Percentiles rank a stretch among this genome's conserved stretches.
These are phyloP conservation scores for Centropus unirufus DNA, from an alignment of 2,113 vertebrate species.

Conservation along the genomic window DNA sequence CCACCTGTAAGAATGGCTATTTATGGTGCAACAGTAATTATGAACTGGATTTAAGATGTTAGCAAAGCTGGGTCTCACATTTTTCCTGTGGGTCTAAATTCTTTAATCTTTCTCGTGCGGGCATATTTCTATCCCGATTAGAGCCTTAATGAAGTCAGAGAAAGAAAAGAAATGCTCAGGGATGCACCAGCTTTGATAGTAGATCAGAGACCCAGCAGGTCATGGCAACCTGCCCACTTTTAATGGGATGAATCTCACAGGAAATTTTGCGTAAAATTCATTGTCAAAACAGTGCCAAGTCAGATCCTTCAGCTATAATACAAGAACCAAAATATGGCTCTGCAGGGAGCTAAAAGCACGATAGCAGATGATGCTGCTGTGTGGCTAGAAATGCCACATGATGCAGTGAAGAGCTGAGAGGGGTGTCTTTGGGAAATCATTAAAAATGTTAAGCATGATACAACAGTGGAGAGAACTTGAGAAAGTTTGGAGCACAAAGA, in stretches of 20 bases:
- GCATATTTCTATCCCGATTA: neutral
- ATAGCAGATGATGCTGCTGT: neutral
- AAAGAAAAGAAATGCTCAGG: neutral
- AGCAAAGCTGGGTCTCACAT: neutral
- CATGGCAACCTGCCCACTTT: constrained; percentile 58
- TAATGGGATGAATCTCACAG: constrained; percentile 60
- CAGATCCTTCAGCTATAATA: neutral
- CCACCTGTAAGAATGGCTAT: neutral
- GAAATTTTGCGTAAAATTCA: constrained; percentile 63
- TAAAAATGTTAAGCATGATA: neutral
- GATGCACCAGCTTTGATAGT: neutral
- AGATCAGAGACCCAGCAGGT: constrained; percentile 41
- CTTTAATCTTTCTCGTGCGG: neutral
- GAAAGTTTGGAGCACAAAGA: neutral
- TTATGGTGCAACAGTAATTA: neutral
- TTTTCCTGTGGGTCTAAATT: neutral
- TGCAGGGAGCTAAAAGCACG: neutral
- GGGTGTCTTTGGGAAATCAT: neutral
- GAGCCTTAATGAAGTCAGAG: constrained; percentile 6
- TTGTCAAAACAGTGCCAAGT: constrained; percentile 48
- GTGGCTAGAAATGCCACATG: neutral
- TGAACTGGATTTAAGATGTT: neutral
- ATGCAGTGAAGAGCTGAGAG: neutral
- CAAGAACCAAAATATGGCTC: constrained; percentile 7
- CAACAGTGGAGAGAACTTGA: neutral